These are phyloP conservation scores for Leptopilina drosophilae DNA, from an alignment of 2,888 invertebrate genomes.

Conservation along the genomic window DNA sequence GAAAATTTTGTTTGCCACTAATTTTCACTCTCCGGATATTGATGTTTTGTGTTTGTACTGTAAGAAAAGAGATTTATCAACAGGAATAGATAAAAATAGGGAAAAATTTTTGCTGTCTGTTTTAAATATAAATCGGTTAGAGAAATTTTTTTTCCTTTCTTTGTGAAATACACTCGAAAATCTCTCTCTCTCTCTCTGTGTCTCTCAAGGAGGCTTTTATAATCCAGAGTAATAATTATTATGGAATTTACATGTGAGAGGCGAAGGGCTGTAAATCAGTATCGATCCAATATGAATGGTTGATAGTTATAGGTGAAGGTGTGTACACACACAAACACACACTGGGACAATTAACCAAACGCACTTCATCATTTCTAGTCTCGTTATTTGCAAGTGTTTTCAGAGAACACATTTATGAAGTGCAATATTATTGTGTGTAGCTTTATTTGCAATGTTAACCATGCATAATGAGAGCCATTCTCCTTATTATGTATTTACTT, in stretches of 20 bases:
- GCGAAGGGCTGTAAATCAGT: conserved; percentile 22
- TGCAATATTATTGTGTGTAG: not conserved
- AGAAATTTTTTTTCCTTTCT: no score
- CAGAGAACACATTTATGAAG: conserved; percentile 11
- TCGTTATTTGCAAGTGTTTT: conserved; percentile 3
- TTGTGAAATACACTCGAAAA: no score
- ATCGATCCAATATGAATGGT: conserved; percentile 19
- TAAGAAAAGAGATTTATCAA: no score
- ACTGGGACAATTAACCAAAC: conserved; percentile 30
- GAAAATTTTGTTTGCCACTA: no score
- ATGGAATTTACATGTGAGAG: conserved; percentile 10
- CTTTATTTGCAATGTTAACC: not conserved
- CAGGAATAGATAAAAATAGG: no score
- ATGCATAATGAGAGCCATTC: not conserved
- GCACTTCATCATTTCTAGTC: conserved; percentile 24
- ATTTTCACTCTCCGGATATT: no score
- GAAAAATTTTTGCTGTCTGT: no score
- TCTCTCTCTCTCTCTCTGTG: not conserved
- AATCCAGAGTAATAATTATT: not conserved
- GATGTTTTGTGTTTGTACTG: no score
- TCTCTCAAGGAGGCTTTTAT: not conserved
- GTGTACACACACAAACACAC: not conserved
- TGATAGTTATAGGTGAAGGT: conserved; percentile 29
- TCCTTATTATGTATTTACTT: not conserved
- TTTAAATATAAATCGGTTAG: no score